These are phyloP conservation scores for Silurus lanzhouensis DNA, from an alignment of 2,797 vertebrate species.

Conservation along the genomic window DNA sequence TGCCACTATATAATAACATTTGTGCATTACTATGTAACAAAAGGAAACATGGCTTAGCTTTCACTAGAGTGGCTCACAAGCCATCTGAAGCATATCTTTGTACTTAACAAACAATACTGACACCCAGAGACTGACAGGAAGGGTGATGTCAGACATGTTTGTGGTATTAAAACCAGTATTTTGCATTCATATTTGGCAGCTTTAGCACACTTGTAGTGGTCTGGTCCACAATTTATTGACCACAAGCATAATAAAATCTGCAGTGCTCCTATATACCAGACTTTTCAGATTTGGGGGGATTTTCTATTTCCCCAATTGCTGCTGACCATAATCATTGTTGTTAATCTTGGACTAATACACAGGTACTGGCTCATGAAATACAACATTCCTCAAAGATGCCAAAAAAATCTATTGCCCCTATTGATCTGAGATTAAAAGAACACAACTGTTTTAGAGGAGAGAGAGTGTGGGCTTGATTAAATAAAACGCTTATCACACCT, in stretches of 20 bases:
- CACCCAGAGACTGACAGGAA: neutral
- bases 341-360: neutral
- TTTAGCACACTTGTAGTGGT: too few relatives aligned
- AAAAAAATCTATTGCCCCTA: neutral
- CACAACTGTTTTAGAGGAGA: neutral
- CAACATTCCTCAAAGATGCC: neutral
- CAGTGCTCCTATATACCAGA: neutral
- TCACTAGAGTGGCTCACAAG: neutral
- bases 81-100: neutral
- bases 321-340: neutral
- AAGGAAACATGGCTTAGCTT: neutral
- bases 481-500: neutral
- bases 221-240: too few relatives aligned
- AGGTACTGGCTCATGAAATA: neutral
- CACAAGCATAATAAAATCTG: too few relatives aligned
- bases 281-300: neutral
- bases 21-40: neutral
- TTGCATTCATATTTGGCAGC: too few relatives aligned
- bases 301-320: neutral
- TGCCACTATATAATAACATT: neutral
- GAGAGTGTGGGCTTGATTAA: neutral
- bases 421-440: neutral
- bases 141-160: too few relatives aligned
- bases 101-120: neutral
- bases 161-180: too few relatives aligned